phyloP scores from a whole-genome alignment of 2,888 invertebrate genomes.

The Macropis europaea region DNA sequence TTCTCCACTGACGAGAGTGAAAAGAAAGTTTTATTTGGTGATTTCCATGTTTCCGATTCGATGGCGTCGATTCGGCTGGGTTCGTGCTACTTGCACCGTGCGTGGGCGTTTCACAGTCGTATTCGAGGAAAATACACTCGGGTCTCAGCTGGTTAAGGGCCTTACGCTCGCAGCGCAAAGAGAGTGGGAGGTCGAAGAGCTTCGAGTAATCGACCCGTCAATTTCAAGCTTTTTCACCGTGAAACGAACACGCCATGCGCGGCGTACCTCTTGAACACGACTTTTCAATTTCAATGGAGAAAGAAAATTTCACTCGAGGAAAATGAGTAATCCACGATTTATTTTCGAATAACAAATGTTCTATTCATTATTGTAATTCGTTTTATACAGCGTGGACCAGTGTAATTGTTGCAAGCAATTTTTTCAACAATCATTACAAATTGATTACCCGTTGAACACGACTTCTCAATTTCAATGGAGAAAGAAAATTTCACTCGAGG shows the following conservation, averaged over 20 bases:
- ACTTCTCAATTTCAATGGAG: background rate
- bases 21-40: constrained; percentile 15
- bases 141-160: constrained; percentile 21
- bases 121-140: constrained; percentile 49
- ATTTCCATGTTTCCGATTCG: constrained; percentile 14
- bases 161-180: background rate
- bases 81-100: constrained; percentile 32
- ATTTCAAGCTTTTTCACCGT: constrained; percentile 29
- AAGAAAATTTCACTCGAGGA: background rate
- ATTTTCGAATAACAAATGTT: no score
- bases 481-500: background rate
- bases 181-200: constrained; percentile 33
- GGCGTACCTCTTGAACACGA: background rate
- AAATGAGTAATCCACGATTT: no score
- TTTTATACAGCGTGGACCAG: no score
- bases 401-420: no score
- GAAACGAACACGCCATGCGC: constrained; percentile 37
- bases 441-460: background rate
- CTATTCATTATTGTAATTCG: no score
- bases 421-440: no score
- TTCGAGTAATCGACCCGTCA: constrained; percentile 39
- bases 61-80: constrained; percentile 31
- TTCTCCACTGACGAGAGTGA: no score
- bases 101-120: constrained; percentile 45
- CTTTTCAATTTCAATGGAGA: background rate